Conservation (phyloP, 2,113 vertebrate species). For the Apaloderma vittatum region DNA sequence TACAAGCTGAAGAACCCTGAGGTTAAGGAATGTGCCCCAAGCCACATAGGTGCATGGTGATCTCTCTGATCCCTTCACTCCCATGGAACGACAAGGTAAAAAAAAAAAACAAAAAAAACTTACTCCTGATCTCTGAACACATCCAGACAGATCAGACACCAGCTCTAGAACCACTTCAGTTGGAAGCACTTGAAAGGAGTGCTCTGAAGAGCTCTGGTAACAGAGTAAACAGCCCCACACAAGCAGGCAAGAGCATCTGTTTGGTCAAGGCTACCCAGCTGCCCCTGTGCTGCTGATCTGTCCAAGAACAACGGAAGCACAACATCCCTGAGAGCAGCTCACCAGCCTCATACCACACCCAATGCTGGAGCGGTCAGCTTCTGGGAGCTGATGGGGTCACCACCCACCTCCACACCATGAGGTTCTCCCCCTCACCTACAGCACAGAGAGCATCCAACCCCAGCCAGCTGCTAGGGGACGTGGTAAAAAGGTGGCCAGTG, state of each 20-base stretch:
- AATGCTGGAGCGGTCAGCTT: fast-evolving
- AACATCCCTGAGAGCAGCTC: background rate
- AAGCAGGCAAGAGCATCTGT: background rate
- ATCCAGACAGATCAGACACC: background rate
- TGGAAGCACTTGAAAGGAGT: background rate
- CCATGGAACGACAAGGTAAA: fast-evolving
- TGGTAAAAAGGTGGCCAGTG: fast-evolving
- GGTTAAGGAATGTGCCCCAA: background rate
- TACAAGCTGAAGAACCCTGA: background rate
- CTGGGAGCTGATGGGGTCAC: background rate
- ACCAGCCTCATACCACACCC: background rate
- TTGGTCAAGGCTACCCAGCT: background rate
- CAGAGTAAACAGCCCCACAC: fast-evolving
- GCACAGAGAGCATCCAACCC: background rate
- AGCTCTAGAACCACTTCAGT: background rate
- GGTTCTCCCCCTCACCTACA: background rate
- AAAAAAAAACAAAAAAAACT: too few species aligned
- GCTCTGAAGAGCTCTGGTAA: background rate
- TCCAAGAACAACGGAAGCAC: background rate
- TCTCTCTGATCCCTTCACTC: background rate
- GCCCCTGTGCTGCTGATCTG: fast-evolving
- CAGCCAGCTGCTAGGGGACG: background rate
- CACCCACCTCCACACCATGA: fast-evolving
- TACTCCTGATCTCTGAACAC: background rate
- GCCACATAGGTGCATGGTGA: fast-evolving